phyloP scores from a whole-genome alignment of 2,797 vertebrate species.

The Danio tinwini region DNA sequence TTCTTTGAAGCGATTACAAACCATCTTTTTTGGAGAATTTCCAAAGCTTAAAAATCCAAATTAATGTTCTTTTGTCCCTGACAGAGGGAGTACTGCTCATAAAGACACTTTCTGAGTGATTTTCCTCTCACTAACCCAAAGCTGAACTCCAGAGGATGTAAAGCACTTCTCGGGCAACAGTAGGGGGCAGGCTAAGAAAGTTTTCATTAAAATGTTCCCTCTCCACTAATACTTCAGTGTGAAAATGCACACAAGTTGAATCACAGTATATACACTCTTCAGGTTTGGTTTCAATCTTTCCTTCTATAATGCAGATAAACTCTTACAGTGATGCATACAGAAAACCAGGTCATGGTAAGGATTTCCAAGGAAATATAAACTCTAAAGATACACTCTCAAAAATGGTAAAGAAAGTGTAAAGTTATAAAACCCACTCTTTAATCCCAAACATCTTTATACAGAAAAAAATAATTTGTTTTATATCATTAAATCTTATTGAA shows the following conservation, averaged over 20 bases:
- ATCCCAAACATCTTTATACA: too few relatives aligned
- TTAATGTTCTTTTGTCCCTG: constrained; percentile 45
- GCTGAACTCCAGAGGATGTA: constrained; percentile 67
- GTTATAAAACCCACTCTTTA: background rate
- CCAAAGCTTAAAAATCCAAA: constrained; percentile 57
- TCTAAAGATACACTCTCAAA: background rate
- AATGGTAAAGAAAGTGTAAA: background rate
- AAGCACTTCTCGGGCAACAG: constrained; percentile 79
- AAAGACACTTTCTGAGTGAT: constrained; percentile 57
- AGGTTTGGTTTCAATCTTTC: background rate
- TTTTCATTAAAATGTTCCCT: constrained; percentile 81
- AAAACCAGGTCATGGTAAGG: background rate
- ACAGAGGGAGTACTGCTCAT: constrained; percentile 31
- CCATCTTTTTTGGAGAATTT: constrained; percentile 60
- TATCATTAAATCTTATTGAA: too few relatives aligned
- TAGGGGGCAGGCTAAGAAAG: constrained; percentile 86
- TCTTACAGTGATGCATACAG: background rate
- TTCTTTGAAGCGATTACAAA: constrained; percentile 55
- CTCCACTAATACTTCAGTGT: constrained; percentile 63
- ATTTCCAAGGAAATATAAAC: background rate
- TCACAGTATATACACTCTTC: constrained; percentile 1
- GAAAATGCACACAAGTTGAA: background rate
- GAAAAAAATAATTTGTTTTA: too few relatives aligned
- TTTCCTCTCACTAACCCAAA: constrained; percentile 1
- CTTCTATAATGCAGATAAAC: background rate